phyloP scores from a whole-genome alignment of 2,888 invertebrate genomes.

The Conops quadrifasciatus region DNA sequence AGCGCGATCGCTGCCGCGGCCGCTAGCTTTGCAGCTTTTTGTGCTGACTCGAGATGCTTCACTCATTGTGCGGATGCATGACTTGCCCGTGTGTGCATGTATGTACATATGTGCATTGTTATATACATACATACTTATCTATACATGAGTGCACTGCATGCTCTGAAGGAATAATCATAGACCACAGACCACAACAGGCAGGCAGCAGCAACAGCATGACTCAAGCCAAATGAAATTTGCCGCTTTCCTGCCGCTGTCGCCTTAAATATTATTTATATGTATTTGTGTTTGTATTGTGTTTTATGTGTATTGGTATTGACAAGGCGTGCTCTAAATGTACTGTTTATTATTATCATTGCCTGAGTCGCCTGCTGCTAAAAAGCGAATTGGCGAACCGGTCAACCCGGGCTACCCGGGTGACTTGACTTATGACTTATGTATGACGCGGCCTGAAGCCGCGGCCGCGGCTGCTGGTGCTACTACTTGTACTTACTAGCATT shows the following conservation, averaged over 20 bases:
- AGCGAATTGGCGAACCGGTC: background rate
- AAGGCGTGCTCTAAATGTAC: constrained; percentile 21
- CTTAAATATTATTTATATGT: constrained; percentile 9
- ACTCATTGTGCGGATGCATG: too few relatives aligned
- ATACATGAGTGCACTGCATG: too few relatives aligned
- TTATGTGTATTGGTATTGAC: constrained; percentile 12
- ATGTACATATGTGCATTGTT: background rate
- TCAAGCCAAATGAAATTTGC: constrained; percentile 11
- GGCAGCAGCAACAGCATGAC: background rate
- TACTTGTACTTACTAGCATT: background rate
- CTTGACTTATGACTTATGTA: background rate
- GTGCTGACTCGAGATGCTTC: too few relatives aligned
- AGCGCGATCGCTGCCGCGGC: too few relatives aligned
- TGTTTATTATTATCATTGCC: background rate
- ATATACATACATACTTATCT: too few relatives aligned
- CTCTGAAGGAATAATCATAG: background rate
- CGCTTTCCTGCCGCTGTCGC: background rate
- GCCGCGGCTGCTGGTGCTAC: background rate
- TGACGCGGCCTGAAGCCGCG: background rate
- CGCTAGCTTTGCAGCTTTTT: too few relatives aligned
- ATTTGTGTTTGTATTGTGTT: constrained; percentile 8
- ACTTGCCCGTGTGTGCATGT: background rate
- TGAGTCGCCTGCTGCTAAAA: background rate
- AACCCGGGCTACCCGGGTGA: too few relatives aligned
- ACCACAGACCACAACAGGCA: background rate